Evolutionary conservation across 2,113 vertebrate species (phyloP).

Genomic region (Echinops telfairi): DNA sequence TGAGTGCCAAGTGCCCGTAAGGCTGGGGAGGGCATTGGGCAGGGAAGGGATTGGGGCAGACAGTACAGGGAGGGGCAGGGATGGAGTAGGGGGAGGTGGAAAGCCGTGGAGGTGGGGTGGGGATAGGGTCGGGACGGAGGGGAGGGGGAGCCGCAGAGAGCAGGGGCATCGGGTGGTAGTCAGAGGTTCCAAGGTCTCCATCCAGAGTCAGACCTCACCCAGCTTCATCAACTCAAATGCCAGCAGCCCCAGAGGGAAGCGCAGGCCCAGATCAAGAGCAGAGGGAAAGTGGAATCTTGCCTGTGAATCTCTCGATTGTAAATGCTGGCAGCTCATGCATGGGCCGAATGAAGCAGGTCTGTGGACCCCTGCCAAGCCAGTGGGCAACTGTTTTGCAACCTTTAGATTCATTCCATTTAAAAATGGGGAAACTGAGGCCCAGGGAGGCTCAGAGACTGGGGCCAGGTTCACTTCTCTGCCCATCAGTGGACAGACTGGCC

Average conservation of each 20-base stretch:
- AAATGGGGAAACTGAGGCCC: too few relatives aligned
- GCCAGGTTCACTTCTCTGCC: too few relatives aligned
- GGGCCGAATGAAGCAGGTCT: background rate
- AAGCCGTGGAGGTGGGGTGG: background rate
- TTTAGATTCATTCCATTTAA: background rate
- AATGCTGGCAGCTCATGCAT: background rate
- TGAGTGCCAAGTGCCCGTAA: conserved; percentile 92
- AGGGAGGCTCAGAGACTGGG: too few relatives aligned
- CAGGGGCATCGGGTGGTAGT: background rate
- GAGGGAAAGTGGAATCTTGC: too few relatives aligned
- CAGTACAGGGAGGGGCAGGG: background rate
- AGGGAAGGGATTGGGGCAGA: background rate
- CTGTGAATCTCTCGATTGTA: background rate
- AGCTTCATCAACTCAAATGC: background rate
- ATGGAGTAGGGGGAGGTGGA: background rate
- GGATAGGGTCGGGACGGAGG: background rate
- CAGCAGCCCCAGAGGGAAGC: background rate
- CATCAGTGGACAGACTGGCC: too few relatives aligned
- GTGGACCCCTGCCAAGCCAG: background rate
- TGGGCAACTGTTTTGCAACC: background rate
- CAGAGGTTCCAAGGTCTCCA: background rate
- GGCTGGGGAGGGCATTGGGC: background rate
- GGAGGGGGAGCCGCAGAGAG: background rate
- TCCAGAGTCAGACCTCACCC: background rate
- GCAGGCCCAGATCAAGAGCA: too few relatives aligned